These are phyloP conservation scores for Frankliniella fusca DNA, from an alignment of 2,888 invertebrate genomes.

Conservation along the genomic window DNA sequence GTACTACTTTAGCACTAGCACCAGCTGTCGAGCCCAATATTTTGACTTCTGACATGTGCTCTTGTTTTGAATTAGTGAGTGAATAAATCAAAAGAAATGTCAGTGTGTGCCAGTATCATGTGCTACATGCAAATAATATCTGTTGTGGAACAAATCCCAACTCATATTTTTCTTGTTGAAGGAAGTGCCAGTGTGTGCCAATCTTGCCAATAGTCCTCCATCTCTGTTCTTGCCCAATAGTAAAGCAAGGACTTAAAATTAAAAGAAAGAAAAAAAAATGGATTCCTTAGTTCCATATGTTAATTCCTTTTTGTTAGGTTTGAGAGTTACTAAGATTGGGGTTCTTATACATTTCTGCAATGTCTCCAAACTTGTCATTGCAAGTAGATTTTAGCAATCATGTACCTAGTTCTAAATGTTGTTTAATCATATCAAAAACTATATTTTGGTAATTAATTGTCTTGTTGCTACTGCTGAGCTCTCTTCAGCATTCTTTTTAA, in stretches of 20 bases:
- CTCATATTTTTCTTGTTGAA: neutral
- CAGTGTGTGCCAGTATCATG: neutral
- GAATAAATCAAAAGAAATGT: too few relatives aligned
- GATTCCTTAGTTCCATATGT: neutral
- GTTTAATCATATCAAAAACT: slow-evolving; percentile 13
- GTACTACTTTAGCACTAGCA: too few relatives aligned
- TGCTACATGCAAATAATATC: neutral
- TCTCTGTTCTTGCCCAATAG: neutral
- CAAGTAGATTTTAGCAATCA: neutral
- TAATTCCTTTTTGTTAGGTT: neutral
- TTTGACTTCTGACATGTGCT: too few relatives aligned
- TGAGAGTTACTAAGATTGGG: neutral
- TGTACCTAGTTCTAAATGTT: neutral
- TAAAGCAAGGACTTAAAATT: neutral
- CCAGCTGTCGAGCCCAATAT: too few relatives aligned
- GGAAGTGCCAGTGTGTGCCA: neutral
- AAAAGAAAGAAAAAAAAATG: neutral
- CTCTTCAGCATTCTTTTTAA: too few relatives aligned
- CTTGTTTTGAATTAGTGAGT: too few relatives aligned
- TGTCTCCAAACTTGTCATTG: neutral
- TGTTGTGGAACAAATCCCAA: neutral
- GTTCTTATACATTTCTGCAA: too few relatives aligned
- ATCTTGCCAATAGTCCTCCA: neutral
- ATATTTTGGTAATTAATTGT: slow-evolving; percentile 1
- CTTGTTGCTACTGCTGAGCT: neutral